Percentiles rank a stretch among this genome's conserved stretches.
These are phyloP conservation scores for Achroia grisella DNA, from an alignment of 1,140 invertebrate genomes.

Conservation along the genomic window DNA sequence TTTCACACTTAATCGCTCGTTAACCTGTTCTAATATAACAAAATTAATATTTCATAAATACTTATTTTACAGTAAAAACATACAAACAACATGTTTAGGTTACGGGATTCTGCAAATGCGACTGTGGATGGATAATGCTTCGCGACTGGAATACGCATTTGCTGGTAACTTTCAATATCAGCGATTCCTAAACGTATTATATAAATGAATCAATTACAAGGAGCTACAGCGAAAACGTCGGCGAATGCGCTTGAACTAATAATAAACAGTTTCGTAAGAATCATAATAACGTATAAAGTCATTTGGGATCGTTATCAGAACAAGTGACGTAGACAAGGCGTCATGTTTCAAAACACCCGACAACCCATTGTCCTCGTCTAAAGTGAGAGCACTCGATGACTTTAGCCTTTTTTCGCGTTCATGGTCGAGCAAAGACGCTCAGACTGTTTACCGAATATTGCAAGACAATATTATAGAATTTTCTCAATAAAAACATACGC, in stretches of 20 bases:
- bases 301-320: constrained; percentile 21
- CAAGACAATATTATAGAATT: not conserved
- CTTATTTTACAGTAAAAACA: too few species aligned
- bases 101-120: not conserved
- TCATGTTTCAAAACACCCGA: constrained; percentile 25
- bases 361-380: constrained; percentile 22
- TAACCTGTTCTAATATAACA: too few species aligned
- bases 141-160: constrained; percentile 1
- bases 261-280: constrained; percentile 13
- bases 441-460: not conserved
- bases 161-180: too few species aligned
- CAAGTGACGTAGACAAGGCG: constrained; percentile 15
- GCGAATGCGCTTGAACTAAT: constrained; percentile 8
- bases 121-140: not conserved
- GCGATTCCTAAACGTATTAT: constrained; percentile 2
- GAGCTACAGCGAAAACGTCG: constrained; percentile 17
- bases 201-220: not conserved
- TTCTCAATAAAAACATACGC: too few species aligned
- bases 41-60: too few species aligned
- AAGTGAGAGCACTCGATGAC: constrained; percentile 21
- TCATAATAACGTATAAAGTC: constrained; percentile 11
- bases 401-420: constrained; percentile 16
- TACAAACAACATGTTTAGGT: too few species aligned
- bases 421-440: constrained; percentile 9
- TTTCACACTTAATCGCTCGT: not conserved